phyloP scores from a whole-genome alignment of 1,140 invertebrate species.

The Achatina immaculata region DNA sequence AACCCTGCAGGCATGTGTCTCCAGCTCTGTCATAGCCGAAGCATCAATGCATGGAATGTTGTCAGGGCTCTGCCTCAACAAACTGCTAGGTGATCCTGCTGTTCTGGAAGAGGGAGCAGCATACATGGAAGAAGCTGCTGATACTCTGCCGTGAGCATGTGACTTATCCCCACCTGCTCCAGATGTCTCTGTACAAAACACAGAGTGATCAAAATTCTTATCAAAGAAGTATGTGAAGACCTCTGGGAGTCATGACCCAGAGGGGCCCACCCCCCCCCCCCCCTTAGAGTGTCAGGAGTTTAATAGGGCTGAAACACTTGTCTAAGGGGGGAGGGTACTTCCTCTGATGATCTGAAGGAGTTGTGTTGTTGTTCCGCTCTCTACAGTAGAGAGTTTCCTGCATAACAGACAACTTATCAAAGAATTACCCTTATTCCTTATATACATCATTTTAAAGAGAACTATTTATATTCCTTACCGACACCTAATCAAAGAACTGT shows the following conservation, averaged over 20 bases:
- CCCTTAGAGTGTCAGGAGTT: too few species aligned
- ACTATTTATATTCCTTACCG: background rate
- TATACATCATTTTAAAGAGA: background rate
- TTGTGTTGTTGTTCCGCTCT: too few species aligned
- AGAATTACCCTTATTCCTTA: background rate
- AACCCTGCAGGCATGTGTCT: constrained; percentile 88
- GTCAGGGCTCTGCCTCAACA: constrained; percentile 64
- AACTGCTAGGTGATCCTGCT: constrained; percentile 80
- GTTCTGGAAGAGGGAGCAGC: constrained; percentile 76
- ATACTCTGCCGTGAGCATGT: constrained; percentile 59
- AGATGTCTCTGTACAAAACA: constrained; percentile 43
- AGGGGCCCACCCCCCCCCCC: too few species aligned
- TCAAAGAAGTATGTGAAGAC: background rate
- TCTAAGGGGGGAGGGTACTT: too few species aligned
- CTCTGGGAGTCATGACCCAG: too few species aligned
- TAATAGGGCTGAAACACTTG: too few species aligned
- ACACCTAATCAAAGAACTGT: background rate
- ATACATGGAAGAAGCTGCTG: constrained; percentile 72
- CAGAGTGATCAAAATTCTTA: too few species aligned
- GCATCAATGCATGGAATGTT: constrained; percentile 80
- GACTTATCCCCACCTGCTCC: constrained; percentile 58
- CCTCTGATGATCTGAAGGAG: too few species aligned
- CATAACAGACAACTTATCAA: background rate
- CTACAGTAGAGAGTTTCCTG: too few species aligned
- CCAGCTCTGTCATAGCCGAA: constrained; percentile 87